These are phyloP conservation scores for Atta colombica DNA, from an alignment of 1,140 invertebrate species.

Conservation along the genomic window DNA sequence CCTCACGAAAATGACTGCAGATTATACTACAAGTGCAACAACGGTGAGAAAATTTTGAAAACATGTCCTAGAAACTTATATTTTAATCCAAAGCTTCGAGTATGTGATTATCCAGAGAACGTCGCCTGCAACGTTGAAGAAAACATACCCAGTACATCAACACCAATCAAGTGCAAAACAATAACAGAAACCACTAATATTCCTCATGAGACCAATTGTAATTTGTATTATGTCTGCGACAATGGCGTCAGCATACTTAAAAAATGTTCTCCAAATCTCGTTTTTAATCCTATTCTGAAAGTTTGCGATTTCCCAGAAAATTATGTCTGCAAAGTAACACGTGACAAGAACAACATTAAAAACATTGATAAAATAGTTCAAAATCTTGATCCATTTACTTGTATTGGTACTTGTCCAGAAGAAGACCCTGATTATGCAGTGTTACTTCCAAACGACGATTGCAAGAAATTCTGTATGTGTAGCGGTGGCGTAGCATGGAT, in stretches of 20 bases:
- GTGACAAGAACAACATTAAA: background rate
- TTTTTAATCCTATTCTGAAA: slow-evolving; percentile 85
- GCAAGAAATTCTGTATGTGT: slow-evolving; percentile 58
- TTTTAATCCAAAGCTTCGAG: slow-evolving; percentile 85
- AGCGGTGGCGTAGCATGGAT: background rate
- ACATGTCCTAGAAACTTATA: slow-evolving; percentile 82
- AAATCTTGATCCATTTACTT: background rate
- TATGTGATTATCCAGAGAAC: slow-evolving; percentile 79
- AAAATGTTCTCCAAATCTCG: slow-evolving; percentile 82
- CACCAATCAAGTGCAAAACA: background rate
- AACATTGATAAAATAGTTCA: background rate
- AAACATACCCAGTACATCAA: background rate
- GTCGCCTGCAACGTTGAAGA: slow-evolving; percentile 68
- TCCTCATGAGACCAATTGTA: slow-evolving; percentile 85
- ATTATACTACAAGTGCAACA: slow-evolving; percentile 87
- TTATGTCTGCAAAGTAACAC: slow-evolving; percentile 34
- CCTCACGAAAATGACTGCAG: slow-evolving; percentile 86
- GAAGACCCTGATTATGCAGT: background rate
- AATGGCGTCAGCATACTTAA: slow-evolving; percentile 84
- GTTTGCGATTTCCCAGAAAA: slow-evolving; percentile 81
- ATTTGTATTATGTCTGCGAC: slow-evolving; percentile 87
- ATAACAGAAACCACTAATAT: slow-evolving; percentile 35
- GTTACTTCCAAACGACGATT: slow-evolving; percentile 21
- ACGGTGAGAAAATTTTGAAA: slow-evolving; percentile 84
- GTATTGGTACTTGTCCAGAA: slow-evolving; percentile 37